These are phyloP conservation scores for Meta bourneti DNA, from an alignment of 2,888 invertebrate species.

Conservation along the genomic window DNA sequence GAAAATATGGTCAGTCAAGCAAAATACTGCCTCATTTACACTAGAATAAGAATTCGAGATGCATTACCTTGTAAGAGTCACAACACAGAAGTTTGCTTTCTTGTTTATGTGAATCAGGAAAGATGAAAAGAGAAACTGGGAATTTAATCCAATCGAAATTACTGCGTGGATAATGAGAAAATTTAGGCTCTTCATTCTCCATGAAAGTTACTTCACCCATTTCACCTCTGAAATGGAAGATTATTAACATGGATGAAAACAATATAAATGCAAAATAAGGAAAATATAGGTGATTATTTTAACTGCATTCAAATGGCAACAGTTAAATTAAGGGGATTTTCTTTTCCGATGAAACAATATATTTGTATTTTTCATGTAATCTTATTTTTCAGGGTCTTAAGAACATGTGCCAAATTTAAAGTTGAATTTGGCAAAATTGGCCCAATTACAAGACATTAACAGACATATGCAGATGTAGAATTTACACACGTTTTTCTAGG, in stretches of 20 bases:
- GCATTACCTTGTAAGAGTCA: conserved; percentile 32
- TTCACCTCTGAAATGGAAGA: conserved; percentile 44
- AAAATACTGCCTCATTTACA: background rate
- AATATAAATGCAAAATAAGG: too few species aligned
- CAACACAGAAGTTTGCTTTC: background rate
- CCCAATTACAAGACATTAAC: too few species aligned
- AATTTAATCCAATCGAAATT: background rate
- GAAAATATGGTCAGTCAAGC: too few species aligned
- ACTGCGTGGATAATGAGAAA: background rate
- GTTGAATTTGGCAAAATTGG: too few species aligned
- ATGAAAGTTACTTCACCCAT: conserved; percentile 15
- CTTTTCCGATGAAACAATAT: background rate
- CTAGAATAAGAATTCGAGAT: background rate
- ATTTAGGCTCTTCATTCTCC: conserved; percentile 24
- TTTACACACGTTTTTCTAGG: too few species aligned
- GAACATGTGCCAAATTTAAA: too few species aligned
- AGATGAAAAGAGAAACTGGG: background rate
- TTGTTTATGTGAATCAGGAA: background rate
- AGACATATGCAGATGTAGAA: too few species aligned
- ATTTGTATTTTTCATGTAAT: background rate
- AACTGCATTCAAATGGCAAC: background rate
- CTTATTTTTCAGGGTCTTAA: too few species aligned
- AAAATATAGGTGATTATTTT: background rate
- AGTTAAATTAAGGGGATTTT: background rate
- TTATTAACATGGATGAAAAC: background rate